Percentiles rank a stretch among this genome's conserved stretches.
Evolutionary conservation across 2,113 vertebrate genomes (phyloP).

Genomic region (Tyto alba): DNA sequence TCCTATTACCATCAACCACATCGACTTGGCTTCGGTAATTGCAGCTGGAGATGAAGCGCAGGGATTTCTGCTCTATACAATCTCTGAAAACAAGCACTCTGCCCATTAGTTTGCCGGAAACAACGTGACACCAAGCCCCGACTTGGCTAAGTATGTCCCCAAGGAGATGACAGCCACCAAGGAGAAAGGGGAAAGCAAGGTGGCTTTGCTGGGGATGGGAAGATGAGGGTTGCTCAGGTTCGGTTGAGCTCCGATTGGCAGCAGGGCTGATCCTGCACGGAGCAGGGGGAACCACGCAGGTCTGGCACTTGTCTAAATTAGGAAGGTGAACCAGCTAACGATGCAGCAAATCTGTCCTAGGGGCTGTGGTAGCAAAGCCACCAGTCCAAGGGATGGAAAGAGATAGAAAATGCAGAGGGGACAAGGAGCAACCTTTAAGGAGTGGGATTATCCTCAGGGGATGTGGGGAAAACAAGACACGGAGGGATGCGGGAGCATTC

Average conservation of each 20-base stretch:
- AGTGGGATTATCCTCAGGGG: not conserved
- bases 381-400: not conserved
- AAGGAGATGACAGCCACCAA: not conserved
- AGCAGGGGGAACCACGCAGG: not conserved
- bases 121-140: not conserved
- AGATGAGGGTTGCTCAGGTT: not conserved
- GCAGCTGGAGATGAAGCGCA: constrained; percentile 17
- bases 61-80: constrained; percentile 11
- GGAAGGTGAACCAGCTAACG: not conserved
- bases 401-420: not conserved
- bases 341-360: not conserved
- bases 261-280: not conserved
- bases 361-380: not conserved
- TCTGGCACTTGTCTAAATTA: not conserved
- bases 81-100: constrained; percentile 12
- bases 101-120: constrained; percentile 24
- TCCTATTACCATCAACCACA: constrained; percentile 24
- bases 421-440: not conserved
- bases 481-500: not conserved
- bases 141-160: not conserved
- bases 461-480: not conserved
- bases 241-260: not conserved
- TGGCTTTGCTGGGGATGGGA: not conserved
- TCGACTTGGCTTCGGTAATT: constrained; percentile 4
- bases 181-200: not conserved